Base-by-base conservation (phyloP, 2,888 invertebrate species). In the Aporophyla nigra region DNA sequence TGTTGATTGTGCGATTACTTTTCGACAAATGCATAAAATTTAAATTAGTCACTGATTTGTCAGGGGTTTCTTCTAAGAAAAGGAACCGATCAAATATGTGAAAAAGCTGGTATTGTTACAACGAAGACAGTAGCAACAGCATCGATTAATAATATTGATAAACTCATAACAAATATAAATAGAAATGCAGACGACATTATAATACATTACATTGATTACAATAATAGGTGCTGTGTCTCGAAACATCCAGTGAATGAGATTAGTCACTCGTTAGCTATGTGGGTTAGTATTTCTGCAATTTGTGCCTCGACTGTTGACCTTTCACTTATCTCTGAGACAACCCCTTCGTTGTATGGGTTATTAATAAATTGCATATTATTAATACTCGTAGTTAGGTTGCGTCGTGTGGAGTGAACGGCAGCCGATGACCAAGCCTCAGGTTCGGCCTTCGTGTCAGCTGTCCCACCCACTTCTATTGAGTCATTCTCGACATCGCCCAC, bases 381-480 rank as follows among this genome's bases (percentile, higher is more conserved):
- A 83, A 80, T 82, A 33, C 33, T 33, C 33, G 33, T 33, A 78
- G 74, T 62, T 87, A 65, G 66, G 49, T 78, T 76, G 71, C 59
- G 49, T 74, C 73, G 84, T 79, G 74, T 86, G 70, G 78, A 87
- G 88, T 87, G 88, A 88, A 88, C 89, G 93, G 92, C 91, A 92
- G 90, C 90, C 91, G 93, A 92, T 94, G 94, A 91, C 93, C 95
- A 94, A 94, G 91, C 91, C 90, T 84, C 65, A 78, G 71, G 62
- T 71, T 82, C 77, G 92, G 90, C 95, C 96, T 96, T 95, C 93
- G 86, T 83, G 87, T 91, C 90, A 91, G 89, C 90, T 91, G 90
- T 89, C 88, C 91, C 94, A 89, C 95, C 95, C 94, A 95, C 96
- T 76, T 84, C 77, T 85, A 90, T 93, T 96, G 96, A 96, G 89